Evolutionary conservation across 2,797 vertebrate genomes (phyloP), one percentile per base, ranked within the genome.

Genomic region (Enteromius treurensis): DNA sequence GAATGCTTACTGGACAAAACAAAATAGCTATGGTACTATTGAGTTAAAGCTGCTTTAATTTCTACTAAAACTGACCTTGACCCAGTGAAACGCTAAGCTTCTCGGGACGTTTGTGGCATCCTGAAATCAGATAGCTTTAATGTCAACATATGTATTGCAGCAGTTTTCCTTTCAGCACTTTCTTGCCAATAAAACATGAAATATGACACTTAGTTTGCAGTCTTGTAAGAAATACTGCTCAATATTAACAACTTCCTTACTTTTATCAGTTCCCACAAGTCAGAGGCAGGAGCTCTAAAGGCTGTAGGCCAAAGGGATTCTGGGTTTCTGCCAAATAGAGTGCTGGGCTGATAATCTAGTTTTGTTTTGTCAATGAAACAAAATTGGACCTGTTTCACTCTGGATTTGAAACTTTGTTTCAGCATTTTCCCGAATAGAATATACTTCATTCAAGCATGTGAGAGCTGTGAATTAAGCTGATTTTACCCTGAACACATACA

Each of bases 101-200:
- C 34, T 80, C n/a, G 58, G 68, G 65, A 80, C 7, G 49, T 80
- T 79, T 26, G 51, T 55, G 71, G 32, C 49, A 75, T 55, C 71
- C 71, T 75, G 71, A 75, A 75, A 55, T 75, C 32, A 55, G 51
- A 55, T 55, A 55, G 49, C 64, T 68, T 8, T 58, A 58, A 42
- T 29, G 10, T 69, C 34, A 80, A 55, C 34, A 29, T 23, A 29
- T 5, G 1, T 42, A 71, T 34, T 47, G 40, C 21, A 80, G 53
- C 11, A 49, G 37, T 26, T 58, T 45, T 70, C n/a, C 34, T 70
- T 69, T 70, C 53, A 40, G 15, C 10, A 29, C 32, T 26, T 8
- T 79, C 45, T 79, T 79, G 71, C 49, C 71, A 55, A n/a, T 15
- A 49, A 55, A 55, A 53, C 55, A 21, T 37, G 49, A 75, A 75